A percentile compares a stretch with the other conserved stretches of the same genome.
Evolutionary conservation across 2,113 vertebrate genomes (phyloP).

Genomic region (Zosterops hypoxanthus): DNA sequence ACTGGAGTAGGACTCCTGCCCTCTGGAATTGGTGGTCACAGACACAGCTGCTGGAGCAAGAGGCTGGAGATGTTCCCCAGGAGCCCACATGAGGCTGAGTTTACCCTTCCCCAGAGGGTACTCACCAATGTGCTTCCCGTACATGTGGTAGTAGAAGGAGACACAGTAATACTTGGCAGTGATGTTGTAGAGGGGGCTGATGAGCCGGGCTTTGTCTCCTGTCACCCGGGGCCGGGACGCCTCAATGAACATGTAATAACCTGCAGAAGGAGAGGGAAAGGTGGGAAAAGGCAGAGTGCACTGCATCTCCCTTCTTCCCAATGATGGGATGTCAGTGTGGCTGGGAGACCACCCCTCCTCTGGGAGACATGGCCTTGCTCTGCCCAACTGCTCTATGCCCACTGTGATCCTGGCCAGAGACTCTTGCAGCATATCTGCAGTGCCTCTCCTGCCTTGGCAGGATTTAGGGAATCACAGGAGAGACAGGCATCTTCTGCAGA

Average conservation of each 20-base stretch:
- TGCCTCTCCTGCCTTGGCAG: not conserved
- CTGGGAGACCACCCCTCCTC: not conserved
- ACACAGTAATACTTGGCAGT: constrained; percentile 88
- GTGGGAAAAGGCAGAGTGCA: not conserved
- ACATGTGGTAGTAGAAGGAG: constrained; percentile 99
- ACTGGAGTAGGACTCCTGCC: not conserved
- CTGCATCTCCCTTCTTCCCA: not conserved
- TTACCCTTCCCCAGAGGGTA: not conserved
- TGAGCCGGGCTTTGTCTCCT: constrained; percentile 90
- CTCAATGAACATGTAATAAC: constrained; percentile 99
- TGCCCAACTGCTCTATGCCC: not conserved
- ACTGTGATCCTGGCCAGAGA: not conserved
- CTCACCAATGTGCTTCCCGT: constrained; percentile 97
- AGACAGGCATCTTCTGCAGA: not conserved
- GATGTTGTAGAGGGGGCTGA: constrained; percentile 94
- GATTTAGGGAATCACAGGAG: not conserved
- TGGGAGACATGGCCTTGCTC: not conserved
- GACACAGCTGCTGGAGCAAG: not conserved
- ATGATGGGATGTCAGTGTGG: accelerated
- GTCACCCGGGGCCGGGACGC: constrained; percentile 85
- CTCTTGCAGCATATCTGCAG: accelerated
- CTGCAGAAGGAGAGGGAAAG: constrained; percentile 59
- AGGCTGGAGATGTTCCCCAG: not conserved
- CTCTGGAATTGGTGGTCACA: accelerated
- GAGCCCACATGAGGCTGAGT: not conserved